Evolutionary conservation across 2,888 invertebrate genomes (phyloP), one percentile per base, ranked within the genome.

Genomic region (Linyphia triangularis): DNA sequence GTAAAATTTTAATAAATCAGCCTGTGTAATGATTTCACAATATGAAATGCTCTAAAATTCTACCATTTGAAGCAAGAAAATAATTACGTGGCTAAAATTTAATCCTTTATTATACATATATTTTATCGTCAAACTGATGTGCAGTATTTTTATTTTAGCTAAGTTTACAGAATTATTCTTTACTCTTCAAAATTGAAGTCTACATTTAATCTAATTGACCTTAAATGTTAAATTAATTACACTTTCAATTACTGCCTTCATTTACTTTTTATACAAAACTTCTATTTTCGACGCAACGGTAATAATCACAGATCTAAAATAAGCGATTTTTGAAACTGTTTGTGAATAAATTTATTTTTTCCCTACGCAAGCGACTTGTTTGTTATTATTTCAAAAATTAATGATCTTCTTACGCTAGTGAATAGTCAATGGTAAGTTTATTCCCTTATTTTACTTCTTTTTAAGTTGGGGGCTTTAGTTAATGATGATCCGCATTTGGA

Each of bases 401-500:
- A 79, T 79, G 79, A 30, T 30, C 79, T 79, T 79, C 43, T 67
- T 51, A 30, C 79, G 19, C 51, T 67, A 79, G 79, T 43, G 28
- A 79, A 79, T 67, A 40, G 19, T 33, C 65, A 51, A 24, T 26
- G 51, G 37, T 28, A 19, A 10, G 63, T 79, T 79, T 65, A 10
- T 28, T 67, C 22, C 13, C 51, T 67, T 65, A 51, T 30, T 37
- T 22, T 13, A 16, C 5, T 67, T 57, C 19, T 51, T 78, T 79
- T 79, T 77, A 19, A 19, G 33, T 19, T 13, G 19, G 10, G 28
- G 30, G 24, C 30, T 67, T n/a, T 24, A 13, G 24, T 51, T 81
- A 81, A 81, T 81, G 81, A 67, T 51, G 69, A 24, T 37, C 22
- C 9, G 16, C 40, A 28, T 33, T 69, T 24, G 24, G 59, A 24